Base-by-base conservation (phyloP, 2,113 vertebrate genomes). In the Scortum barcoo region DNA sequence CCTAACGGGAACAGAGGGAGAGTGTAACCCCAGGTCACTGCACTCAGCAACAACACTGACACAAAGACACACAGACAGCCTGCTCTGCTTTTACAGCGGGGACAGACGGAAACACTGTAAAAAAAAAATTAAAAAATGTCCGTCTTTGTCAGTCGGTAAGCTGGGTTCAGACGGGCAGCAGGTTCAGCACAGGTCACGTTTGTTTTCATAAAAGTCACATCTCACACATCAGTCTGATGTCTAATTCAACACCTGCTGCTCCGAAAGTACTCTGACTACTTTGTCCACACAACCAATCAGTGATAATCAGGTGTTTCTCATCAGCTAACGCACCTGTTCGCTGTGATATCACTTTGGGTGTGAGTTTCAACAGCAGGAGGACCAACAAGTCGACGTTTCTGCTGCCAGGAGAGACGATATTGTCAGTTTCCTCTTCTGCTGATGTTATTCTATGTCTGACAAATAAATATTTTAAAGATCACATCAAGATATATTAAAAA, bases 11-110 rank as follows among this genome's bases (percentile, higher is more conserved):
- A 84, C 82, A 81, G 88, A 54, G 86, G 36, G 54, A 30, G 83
- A 61, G 88, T 72, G 83, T 76, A 87, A 71, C 17, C 78, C 22
- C 78, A 80, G 88, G 84, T 94, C 78, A 88, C 80, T 91, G 85
- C 88, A 88, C 90, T 89, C 90, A 68, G 82, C 76, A 84, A 86
- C 84, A 88, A 87, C 88, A 88, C 80, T 57, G 50, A 78, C 80
- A 75, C 84, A 85, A 80, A 85, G 83, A 90, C 86, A 76, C 76
- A 84, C 74, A 86, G 65, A 89, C 81, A 53, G 82, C 26, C 75
- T 3, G 67, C 68, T 62, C 65, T 89, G 87, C 89, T 87, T 86
- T 76, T 56, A 86, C 80, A 88, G 84, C 82, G 36, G 82, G 82
- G 73, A 89, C 72, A 92, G 83, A 62, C 80, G 7, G 58, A 81